Base-by-base conservation (phyloP, 2,113 vertebrate species). In the Gavialis gangeticus region DNA sequence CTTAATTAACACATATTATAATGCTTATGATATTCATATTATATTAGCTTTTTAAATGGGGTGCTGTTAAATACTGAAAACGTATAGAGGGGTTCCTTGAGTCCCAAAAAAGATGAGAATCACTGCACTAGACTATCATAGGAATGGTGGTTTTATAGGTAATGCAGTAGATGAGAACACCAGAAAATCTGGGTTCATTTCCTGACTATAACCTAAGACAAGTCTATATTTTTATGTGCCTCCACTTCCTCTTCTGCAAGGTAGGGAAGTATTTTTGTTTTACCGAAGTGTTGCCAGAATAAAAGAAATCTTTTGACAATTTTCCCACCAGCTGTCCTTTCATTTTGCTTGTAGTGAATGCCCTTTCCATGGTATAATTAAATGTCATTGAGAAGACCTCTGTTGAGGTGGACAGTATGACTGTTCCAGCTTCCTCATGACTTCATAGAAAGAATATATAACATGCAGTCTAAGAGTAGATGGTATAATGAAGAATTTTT, bases 211-310 rank as follows among this genome's bases (percentile, higher is more conserved):
- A 34, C 67, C 19, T 37, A 11, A 71, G 17, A 67, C 11, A 69
- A 60, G 21, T 7, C 34, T 67, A 18, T 88, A 64, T 64, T 13
- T 93, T 82, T 55, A 5, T 80, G 86, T 88, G 75, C 90, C 86
- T 89, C 60, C 30, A 17, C 84, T 85, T 89, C 25, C 64, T 95
- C 73, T 59, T 88, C 79, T 96, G 60, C 78, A 46, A 87, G 89
- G 8, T 28, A 77, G 64, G 84, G 66, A 89, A 59, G 37, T 54
- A 55, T 18, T 46, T 75, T 22, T 28, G 10, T n/a, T n/a, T 67
- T 24, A 46, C 79, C 92, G 87, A 82, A 82, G 10, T 87, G 46
- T 18, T 76, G 54, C 82, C 82, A 69, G 88, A 77, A 82, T 84
- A 82, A 83, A 66, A 75, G 55, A 77, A 27, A 89, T 55, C n/a